phyloP scores from a whole-genome alignment of 2,888 invertebrate species.

The Odiellus spinosus region DNA sequence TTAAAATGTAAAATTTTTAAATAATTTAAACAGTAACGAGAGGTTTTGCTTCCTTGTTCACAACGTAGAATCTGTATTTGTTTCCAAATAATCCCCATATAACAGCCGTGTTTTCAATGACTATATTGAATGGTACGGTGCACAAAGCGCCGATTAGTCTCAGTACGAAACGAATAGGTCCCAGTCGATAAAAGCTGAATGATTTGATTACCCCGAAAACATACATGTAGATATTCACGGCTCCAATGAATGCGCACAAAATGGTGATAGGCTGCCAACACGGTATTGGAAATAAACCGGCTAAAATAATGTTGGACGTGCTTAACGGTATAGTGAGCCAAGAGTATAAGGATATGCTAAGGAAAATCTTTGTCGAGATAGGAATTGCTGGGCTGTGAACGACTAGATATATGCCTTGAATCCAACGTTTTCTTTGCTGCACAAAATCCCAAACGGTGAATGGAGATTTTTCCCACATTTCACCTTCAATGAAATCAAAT shows the following conservation, averaged over 20 bases:
- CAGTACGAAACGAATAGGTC: constrained; percentile 55
- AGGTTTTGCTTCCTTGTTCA: constrained; percentile 61
- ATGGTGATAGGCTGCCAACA: constrained; percentile 54
- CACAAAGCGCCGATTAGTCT: constrained; percentile 71
- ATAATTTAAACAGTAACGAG: constrained; percentile 15
- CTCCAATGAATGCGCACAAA: constrained; percentile 75
- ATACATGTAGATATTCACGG: constrained; percentile 93
- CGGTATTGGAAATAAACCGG: constrained; percentile 68
- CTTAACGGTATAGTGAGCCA: constrained; percentile 91
- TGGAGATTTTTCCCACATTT: constrained; percentile 98
- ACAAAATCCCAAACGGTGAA: constrained; percentile 88
- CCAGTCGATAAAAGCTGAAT: constrained; percentile 74
- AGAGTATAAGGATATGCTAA: constrained; percentile 79
- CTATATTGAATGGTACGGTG: constrained; percentile 80
- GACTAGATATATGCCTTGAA: constrained; percentile 39
- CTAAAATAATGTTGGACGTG: constrained; percentile 72
- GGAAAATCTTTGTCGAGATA: constrained; percentile 54
- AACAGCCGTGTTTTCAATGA: constrained; percentile 87
- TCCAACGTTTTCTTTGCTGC: constrained; percentile 90
- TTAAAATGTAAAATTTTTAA: neutral
- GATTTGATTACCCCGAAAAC: constrained; percentile 94
- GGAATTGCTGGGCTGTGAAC: constrained; percentile 59
- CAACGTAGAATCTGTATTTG: constrained; percentile 93
- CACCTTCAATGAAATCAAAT: constrained; percentile 91
- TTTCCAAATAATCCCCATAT: constrained; percentile 85